Conservation (phyloP, 2,888 invertebrate species). For the Dichetophora obliterata region DNA sequence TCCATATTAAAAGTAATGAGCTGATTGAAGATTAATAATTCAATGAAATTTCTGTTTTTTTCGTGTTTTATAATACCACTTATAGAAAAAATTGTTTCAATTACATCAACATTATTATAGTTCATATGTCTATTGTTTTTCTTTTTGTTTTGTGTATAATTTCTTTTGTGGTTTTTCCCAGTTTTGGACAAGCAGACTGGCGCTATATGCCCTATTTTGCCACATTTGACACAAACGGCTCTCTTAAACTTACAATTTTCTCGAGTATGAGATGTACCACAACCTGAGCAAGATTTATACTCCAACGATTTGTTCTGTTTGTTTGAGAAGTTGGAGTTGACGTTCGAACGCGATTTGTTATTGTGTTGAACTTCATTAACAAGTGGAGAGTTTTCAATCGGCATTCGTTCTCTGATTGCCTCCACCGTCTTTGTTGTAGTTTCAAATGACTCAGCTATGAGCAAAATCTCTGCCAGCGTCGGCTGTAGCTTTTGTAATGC, state of each 20-base stretch:
- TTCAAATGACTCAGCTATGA: conserved; percentile 45
- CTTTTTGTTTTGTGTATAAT: not conserved
- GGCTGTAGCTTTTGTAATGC: conserved; percentile 43
- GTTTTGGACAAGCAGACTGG: conserved; percentile 38
- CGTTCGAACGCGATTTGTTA: conserved; percentile 23
- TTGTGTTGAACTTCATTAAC: conserved; percentile 18
- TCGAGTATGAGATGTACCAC: conserved; percentile 11
- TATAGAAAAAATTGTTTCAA: conserved; percentile 30
- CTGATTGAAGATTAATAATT: conserved; percentile 22
- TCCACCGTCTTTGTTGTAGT: conserved; percentile 44
- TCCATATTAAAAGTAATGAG: conserved; percentile 40
- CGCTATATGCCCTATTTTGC: conserved; percentile 37
- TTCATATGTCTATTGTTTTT: not conserved
- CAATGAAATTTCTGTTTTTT: conserved; percentile 27
- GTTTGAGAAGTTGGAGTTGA: not conserved
- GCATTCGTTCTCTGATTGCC: conserved; percentile 31
- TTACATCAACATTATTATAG: conserved; percentile 4
- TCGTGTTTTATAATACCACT: conserved; percentile 17
- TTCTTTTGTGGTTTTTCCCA: conserved; percentile 16
- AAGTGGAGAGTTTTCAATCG: conserved; percentile 18
- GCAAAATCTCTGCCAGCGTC: conserved; percentile 43
- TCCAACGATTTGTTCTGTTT: not conserved
- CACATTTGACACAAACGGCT: conserved; percentile 39
- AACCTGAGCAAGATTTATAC: conserved; percentile 9
- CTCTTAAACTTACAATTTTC: conserved; percentile 31